phyloP scores from a whole-genome alignment of 2,113 vertebrate genomes.

The Enhydra lutris region DNA sequence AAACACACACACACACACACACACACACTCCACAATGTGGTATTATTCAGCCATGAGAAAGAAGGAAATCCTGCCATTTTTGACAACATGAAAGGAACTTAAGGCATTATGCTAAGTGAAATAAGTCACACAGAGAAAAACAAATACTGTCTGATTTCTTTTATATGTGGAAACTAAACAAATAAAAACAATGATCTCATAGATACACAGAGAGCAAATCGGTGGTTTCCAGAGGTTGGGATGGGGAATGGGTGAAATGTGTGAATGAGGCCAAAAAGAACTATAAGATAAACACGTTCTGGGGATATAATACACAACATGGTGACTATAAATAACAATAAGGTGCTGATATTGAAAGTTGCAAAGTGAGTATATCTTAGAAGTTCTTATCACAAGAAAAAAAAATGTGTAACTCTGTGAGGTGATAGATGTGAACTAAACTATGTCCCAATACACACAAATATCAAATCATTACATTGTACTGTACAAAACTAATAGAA shows the following conservation, averaged over 20 bases:
- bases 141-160: not conserved
- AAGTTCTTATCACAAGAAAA: not conserved
- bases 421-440: not conserved
- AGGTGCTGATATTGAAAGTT: not conserved
- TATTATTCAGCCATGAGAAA: not conserved
- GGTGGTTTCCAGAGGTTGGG: not conserved
- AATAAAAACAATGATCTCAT: not conserved
- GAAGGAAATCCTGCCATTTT: not conserved
- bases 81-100: not conserved
- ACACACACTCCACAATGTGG: not conserved
- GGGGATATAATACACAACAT: not conserved
- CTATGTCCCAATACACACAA: not conserved
- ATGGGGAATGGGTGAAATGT: not conserved
- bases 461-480: not conserved
- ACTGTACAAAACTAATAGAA: not conserved
- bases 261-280: not conserved
- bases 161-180: not conserved
- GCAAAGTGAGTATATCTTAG: not conserved
- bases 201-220: not conserved
- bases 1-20: too few relatives aligned
- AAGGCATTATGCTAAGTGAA: not conserved
- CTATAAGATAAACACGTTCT: not conserved
- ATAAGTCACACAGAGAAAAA: not conserved
- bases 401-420: not conserved
- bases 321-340: not conserved